phyloP scores from a whole-genome alignment of 2,888 invertebrate species.

The Pollenia amentaria region DNA sequence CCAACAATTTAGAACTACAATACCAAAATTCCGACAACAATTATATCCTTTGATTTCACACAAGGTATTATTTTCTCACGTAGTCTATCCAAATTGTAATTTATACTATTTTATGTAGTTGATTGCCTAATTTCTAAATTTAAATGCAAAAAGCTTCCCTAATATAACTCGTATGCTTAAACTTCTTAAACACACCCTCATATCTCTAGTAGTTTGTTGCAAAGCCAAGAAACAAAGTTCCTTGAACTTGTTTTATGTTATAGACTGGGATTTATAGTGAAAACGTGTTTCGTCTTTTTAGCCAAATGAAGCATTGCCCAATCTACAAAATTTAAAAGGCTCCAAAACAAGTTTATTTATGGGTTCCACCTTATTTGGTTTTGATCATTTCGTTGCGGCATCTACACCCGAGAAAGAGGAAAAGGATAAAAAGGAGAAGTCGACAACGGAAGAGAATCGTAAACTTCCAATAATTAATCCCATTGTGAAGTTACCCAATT shows the following conservation, averaged over 20 bases:
- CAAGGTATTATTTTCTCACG: slow-evolving; percentile 3
- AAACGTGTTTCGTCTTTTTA: slow-evolving; percentile 75
- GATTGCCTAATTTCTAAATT: slow-evolving; percentile 13
- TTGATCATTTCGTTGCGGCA: slow-evolving; percentile 82
- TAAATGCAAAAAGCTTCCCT: neutral
- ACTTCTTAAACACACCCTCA: slow-evolving; percentile 53
- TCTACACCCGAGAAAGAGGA: slow-evolving; percentile 83
- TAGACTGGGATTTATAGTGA: slow-evolving; percentile 1
- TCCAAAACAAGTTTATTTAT: slow-evolving; percentile 86
- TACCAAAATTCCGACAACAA: slow-evolving; percentile 50
- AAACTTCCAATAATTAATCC: slow-evolving; percentile 96
- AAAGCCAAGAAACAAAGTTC: slow-evolving; percentile 12
- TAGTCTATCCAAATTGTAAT: slow-evolving; percentile 36
- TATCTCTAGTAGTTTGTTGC: slow-evolving; percentile 62
- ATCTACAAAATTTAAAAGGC: slow-evolving; percentile 86
- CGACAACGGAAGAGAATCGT: slow-evolving; percentile 86
- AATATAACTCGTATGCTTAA: slow-evolving; percentile 1
- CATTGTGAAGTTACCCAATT: slow-evolving; percentile 92
- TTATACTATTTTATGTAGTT: slow-evolving; percentile 29
- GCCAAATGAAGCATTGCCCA: slow-evolving; percentile 84
- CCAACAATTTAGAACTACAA: neutral
- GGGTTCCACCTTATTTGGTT: slow-evolving; percentile 83
- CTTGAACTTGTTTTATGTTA: neutral
- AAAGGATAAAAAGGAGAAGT: slow-evolving; percentile 78
- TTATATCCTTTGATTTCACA: slow-evolving; percentile 45